These are phyloP conservation scores for Bryconaethiops microstoma DNA, from an alignment of 2,797 vertebrate species.

Conservation along the genomic window DNA sequence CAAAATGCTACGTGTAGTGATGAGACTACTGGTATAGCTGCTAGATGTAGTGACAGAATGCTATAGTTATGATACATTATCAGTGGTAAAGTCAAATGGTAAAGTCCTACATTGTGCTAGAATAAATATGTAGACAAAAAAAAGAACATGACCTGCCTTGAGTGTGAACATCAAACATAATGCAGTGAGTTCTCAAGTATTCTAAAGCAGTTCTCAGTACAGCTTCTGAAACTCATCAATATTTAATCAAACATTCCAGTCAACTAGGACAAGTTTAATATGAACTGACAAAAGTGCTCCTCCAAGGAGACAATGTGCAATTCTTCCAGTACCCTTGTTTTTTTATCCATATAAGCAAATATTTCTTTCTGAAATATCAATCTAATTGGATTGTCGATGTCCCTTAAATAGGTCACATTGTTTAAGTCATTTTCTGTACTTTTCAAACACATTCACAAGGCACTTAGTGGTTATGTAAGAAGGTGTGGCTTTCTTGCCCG, in stretches of 20 bases:
- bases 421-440: constrained; percentile 45
- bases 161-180: neutral
- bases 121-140: too few species aligned
- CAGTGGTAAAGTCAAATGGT: too few species aligned
- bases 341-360: neutral
- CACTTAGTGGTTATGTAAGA: constrained; percentile 52
- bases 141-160: neutral
- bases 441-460: constrained; percentile 41
- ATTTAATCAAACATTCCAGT: neutral
- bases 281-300: constrained; percentile 12
- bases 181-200: neutral
- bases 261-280: constrained; percentile 9
- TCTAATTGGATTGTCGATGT: constrained; percentile 28
- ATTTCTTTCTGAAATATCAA: constrained; percentile 3
- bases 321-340: constrained; percentile 30
- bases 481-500: constrained; percentile 25
- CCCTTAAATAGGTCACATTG: constrained; percentile 38
- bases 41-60: neutral
- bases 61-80: too few species aligned
- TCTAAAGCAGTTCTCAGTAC: neutral
- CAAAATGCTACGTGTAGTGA: neutral
- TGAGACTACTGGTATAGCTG: neutral
- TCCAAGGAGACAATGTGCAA: constrained; percentile 15
- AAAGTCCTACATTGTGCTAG: too few species aligned
- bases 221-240: neutral